Base-by-base conservation (phyloP, 2,113 vertebrate species). In the Heterotis niloticus region DNA sequence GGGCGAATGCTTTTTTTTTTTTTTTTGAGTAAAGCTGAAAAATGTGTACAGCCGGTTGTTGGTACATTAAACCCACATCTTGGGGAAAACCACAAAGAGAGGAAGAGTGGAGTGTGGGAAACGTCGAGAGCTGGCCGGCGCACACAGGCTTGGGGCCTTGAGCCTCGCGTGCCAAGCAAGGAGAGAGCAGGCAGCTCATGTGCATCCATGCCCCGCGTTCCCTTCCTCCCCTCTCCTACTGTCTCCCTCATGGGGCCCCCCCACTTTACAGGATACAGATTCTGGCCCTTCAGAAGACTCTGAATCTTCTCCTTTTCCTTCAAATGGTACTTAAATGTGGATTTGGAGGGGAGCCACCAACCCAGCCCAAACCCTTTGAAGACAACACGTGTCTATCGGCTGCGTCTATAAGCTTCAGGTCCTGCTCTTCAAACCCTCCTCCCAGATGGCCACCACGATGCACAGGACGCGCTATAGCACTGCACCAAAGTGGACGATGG, bases 41-140 rank as follows among this genome's bases (percentile, higher is more conserved):
- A 75, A 75, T 29, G 57, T 75, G 59, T 74, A 57, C 62, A 57
- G n/a, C 74, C 20, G 26, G 54, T 75, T 75, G 24, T 75, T 75
- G 74, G 54, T 23, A 64, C 59, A 64, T 64, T 75, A n/a, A 75
- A 75, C 34, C 59, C 74, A 75, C 74, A 64, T 64, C 74, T 64
- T 64, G 74, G 26, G n/a, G 74, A 44, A 74, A 75, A 64, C 28
- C 26, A 29, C 59, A 75, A 34, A 26, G 24, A 64, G 59, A 62
- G 18, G 67, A 26, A 64, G n/a, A 16, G 59, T 28, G n/a, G 20
- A 34, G 74, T 28, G 57, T 75, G 59, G 74, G 74, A 75, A 64
- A 75, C 54, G 26, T 75, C 59, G 29, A 28, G 26, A 44, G 54
- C 56, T 75, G 59, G 57, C 57, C 28, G 0, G 4, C 56, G 28